phyloP scores from a whole-genome alignment of 1,140 invertebrate genomes.

The Doryteuthis pealeii region DNA sequence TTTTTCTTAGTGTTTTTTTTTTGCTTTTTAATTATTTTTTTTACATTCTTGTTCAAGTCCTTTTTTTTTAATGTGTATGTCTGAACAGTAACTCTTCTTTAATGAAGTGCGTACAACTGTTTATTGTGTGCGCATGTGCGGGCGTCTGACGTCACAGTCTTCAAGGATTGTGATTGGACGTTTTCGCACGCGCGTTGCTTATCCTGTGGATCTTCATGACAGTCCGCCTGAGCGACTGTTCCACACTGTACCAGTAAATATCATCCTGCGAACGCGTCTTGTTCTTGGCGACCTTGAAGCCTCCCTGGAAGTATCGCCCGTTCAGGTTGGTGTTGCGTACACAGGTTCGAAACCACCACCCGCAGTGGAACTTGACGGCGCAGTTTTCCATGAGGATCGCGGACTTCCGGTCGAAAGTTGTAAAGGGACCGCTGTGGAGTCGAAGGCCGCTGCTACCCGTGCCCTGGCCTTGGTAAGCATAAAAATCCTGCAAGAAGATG shows the following conservation, averaged over 20 bases:
- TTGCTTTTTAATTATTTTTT: no score
- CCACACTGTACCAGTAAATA: slow-evolving; percentile 30
- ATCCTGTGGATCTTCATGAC: slow-evolving; percentile 18
- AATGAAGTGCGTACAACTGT: background rate
- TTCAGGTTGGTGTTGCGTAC: slow-evolving; percentile 31
- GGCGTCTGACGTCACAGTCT: background rate
- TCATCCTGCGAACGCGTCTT: slow-evolving; percentile 23
- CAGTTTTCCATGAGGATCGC: slow-evolving; percentile 25
- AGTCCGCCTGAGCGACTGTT: slow-evolving; percentile 21
- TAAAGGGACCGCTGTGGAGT: slow-evolving; percentile 27
- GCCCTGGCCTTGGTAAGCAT: slow-evolving; percentile 12
- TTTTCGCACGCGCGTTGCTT: background rate
- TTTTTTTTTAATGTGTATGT: no score
- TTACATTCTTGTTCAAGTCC: no score
- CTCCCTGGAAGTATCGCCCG: slow-evolving; percentile 24
- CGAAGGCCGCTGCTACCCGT: slow-evolving; percentile 28
- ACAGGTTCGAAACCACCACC: slow-evolving; percentile 35
- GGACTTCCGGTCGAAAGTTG: slow-evolving; percentile 22
- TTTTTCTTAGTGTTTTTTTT: no score
- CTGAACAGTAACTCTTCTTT: no score
- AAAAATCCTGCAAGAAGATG: background rate
- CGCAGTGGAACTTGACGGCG: slow-evolving; percentile 31
- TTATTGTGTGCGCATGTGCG: background rate
- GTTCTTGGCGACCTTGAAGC: slow-evolving; percentile 12
- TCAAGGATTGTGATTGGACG: background rate